Evolutionary conservation across 1,140 invertebrate species (phyloP).

Genomic region (Aradophagus sp.): DNA sequence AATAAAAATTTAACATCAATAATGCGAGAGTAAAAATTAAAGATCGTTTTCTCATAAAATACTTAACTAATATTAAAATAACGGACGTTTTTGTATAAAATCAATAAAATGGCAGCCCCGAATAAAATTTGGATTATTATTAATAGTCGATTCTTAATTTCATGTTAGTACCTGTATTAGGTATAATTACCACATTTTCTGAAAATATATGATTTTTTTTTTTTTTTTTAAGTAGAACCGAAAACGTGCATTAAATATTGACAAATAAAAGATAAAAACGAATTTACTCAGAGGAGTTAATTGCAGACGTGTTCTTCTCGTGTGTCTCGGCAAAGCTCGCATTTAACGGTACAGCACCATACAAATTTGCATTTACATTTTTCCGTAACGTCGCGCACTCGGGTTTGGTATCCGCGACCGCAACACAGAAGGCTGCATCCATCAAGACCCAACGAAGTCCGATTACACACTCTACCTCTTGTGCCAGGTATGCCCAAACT

Average conservation of each 20-base stretch:
- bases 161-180: too few species aligned
- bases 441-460: slow-evolving; percentile 85
- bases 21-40: too few species aligned
- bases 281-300: slow-evolving; percentile 71
- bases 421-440: slow-evolving; percentile 91
- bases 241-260: slow-evolving; percentile 1
- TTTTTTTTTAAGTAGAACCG: slow-evolving; percentile 4
- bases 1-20: too few species aligned
- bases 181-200: too few species aligned
- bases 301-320: slow-evolving; percentile 91
- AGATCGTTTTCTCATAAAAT: too few species aligned
- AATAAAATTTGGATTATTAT: too few species aligned
- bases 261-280: slow-evolving; percentile 18
- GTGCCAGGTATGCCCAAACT: slow-evolving; percentile 90
- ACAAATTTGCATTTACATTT: slow-evolving; percentile 95
- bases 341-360: slow-evolving; percentile 94
- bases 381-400: slow-evolving; percentile 88
- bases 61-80: too few species aligned
- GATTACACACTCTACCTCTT: slow-evolving; percentile 87
- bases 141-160: too few species aligned
- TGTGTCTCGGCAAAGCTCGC: slow-evolving; percentile 87
- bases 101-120: too few species aligned
- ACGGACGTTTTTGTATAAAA: too few species aligned
- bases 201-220: too few species aligned
- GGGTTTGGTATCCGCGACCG: slow-evolving; percentile 92